Evolutionary conservation across 1,140 invertebrate genomes (phyloP).

Genomic region (Camponotus pennsylvanicus): DNA sequence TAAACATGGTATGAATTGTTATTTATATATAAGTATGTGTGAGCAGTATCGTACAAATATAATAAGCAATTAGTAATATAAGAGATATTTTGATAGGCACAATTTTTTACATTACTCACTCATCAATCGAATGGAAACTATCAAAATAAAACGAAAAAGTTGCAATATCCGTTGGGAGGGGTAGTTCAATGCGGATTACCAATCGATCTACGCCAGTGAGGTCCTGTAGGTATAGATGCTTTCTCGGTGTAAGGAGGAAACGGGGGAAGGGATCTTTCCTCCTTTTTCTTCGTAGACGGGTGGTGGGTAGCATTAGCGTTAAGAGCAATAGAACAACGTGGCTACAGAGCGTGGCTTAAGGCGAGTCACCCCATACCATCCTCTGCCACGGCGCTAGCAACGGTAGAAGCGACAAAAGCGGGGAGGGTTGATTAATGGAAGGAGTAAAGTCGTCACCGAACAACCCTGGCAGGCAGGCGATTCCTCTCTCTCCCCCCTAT

Average conservation of each 20-base stretch:
- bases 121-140: constrained; percentile 33
- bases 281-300: constrained; percentile 70
- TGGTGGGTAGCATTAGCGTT: constrained; percentile 80
- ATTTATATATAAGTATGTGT: background rate
- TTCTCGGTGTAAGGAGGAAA: background rate
- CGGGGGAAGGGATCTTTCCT: constrained; percentile 5
- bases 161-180: constrained; percentile 47
- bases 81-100: background rate
- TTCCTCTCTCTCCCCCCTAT: constrained; percentile 34
- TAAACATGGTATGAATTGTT: background rate
- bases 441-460: constrained; percentile 81
- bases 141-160: constrained; percentile 7
- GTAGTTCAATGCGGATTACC: constrained; percentile 67
- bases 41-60: background rate
- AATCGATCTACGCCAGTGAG: constrained; percentile 71
- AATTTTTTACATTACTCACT: constrained; percentile 23
- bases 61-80: background rate
- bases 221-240: constrained; percentile 64
- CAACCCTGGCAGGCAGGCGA: constrained; percentile 67
- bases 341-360: constrained; percentile 78
- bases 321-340: constrained; percentile 82
- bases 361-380: constrained; percentile 62
- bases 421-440: constrained; percentile 83
- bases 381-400: constrained; percentile 47
- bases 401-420: constrained; percentile 78